phyloP scores from a whole-genome alignment of 2,888 invertebrate species.

The Orchesellides sinensis region DNA sequence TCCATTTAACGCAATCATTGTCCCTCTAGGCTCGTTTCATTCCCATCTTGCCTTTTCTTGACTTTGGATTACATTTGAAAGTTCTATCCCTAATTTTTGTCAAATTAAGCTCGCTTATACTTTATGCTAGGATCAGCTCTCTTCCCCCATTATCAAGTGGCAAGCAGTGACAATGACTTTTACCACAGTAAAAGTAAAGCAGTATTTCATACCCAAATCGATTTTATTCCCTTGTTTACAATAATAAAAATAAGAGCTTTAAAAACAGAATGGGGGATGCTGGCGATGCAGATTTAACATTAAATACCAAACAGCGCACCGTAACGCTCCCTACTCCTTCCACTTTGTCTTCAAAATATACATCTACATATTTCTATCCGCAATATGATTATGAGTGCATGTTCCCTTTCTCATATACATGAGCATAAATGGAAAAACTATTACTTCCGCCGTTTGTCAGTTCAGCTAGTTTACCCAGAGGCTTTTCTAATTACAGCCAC shows the following conservation, averaged over 20 bases:
- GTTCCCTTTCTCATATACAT: constrained; percentile 29
- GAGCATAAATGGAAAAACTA: constrained; percentile 22
- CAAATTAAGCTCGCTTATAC: too few relatives aligned
- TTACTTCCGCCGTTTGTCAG: constrained; percentile 62
- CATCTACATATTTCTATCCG: not conserved
- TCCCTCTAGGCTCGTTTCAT: not conserved
- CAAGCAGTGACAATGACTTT: too few relatives aligned
- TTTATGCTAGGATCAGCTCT: too few relatives aligned
- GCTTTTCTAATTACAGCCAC: constrained; percentile 58
- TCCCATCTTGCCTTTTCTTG: not conserved
- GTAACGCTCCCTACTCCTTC: too few relatives aligned
- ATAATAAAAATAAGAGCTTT: not conserved
- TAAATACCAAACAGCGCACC: not conserved
- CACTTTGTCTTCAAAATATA: not conserved
- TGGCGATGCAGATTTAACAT: too few relatives aligned
- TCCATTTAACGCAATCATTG: constrained; percentile 52
- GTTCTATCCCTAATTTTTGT: too few relatives aligned
- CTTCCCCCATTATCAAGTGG: too few relatives aligned
- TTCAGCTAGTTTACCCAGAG: constrained; percentile 63
- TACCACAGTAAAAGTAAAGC: too few relatives aligned
- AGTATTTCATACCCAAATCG: constrained; percentile 27
- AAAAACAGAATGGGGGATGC: not conserved
- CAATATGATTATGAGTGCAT: not conserved
- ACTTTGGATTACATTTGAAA: too few relatives aligned
- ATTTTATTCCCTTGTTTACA: constrained; percentile 41